phyloP scores from a whole-genome alignment of 2,888 invertebrate species.

The Stomorhina lunata region DNA sequence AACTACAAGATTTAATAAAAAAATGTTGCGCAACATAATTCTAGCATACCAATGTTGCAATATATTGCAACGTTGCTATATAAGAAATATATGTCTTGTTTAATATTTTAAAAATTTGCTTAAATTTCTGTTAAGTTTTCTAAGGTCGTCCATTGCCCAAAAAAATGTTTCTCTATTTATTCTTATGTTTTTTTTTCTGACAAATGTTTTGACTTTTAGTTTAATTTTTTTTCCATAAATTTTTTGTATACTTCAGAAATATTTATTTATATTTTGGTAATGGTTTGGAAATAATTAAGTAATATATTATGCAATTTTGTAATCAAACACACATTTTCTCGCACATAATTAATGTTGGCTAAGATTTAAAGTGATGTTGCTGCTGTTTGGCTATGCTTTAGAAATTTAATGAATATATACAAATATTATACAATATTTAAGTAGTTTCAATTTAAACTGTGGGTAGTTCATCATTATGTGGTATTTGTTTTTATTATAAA shows the following conservation, averaged over 20 bases:
- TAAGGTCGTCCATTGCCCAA: background rate
- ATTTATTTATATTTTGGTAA: conserved; percentile 25
- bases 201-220: background rate
- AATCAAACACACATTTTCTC: background rate
- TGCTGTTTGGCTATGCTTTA: background rate
- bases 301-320: conserved; percentile 21
- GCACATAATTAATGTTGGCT: background rate
- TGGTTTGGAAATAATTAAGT: conserved; percentile 46
- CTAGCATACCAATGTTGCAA: too few relatives aligned
- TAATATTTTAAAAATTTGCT: too few relatives aligned
- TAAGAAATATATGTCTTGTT: too few relatives aligned
- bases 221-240: background rate
- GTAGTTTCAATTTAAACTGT: too few relatives aligned
- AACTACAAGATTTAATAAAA: too few relatives aligned
- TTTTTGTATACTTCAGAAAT: background rate
- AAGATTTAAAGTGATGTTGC: background rate
- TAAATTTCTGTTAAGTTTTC: background rate
- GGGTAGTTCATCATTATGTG: too few relatives aligned
- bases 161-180: background rate
- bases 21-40: too few relatives aligned
- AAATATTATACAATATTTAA: too few relatives aligned
- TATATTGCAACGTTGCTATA: too few relatives aligned
- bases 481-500: too few relatives aligned
- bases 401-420: background rate
- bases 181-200: too few relatives aligned